Evolutionary conservation across 2,888 invertebrate genomes (phyloP), one percentile per base, ranked within the genome.

Genomic region (Polymixis lichenea): DNA sequence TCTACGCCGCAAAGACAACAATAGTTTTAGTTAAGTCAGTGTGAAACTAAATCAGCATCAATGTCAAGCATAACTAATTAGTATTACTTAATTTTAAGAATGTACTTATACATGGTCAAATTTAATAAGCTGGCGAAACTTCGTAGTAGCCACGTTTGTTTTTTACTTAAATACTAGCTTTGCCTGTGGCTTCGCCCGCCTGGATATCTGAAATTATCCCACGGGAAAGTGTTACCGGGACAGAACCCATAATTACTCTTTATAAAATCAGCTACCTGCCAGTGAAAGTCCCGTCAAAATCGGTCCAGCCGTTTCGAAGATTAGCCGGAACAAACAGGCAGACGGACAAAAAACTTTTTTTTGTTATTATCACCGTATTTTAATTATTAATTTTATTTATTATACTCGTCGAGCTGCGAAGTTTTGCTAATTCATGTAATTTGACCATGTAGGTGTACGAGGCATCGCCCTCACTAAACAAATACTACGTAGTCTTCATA

Each of bases 401-500:
- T n/a, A n/a, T n/a, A n/a, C n/a, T 25, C 8, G 19, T 55, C 53
- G n/a, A 6, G 1, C 5, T n/a, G 15, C 6, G 25, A n/a, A 51
- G 43, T 51, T 43, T 28, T 5, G 19, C 17, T 22, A 49, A 0
- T 8, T 28, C 13, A 28, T 58, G 32, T 65, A 72, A 77, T 77
- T 19, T 77, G 62, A 77, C 32, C 56, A 8, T n/a, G 46, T 61
- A 32, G 32, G 32, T 2, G 28, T 43, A 78, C 72, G 77, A 28
- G 71, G 46, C n/a, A 32, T 32, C 7, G 51, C 56, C 72, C 75
- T 74, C 56, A n/a, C 51, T 75, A 77, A 75, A 75, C 15, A 77
- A 82, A 66, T 58, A 70, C 62, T 83, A 73, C 56, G 71, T 81
- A 83, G 78, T 86, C 68, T 82, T 78, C 74, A 80, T 80, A 60